These are phyloP conservation scores for Balanococcus diminutus DNA, from an alignment of 2,888 invertebrate genomes.

Conservation along the genomic window DNA sequence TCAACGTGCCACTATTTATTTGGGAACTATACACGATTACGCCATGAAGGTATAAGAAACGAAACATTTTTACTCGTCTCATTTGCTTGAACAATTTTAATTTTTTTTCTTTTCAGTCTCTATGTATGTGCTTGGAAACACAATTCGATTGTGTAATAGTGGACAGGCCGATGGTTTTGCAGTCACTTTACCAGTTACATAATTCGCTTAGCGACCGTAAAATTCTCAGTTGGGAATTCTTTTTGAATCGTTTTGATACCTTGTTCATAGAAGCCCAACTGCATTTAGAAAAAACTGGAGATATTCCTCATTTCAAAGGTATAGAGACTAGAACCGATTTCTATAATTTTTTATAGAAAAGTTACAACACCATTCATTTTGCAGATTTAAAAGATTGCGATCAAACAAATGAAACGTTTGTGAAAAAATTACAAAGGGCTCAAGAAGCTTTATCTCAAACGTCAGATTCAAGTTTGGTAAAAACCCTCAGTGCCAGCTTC, in stretches of 20 bases:
- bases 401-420: slow-evolving; percentile 81
- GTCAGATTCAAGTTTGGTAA: slow-evolving; percentile 68
- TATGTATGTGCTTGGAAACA: slow-evolving; percentile 92
- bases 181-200: slow-evolving; percentile 92
- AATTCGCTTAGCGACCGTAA: slow-evolving; percentile 88
- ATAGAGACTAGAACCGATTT: slow-evolving; percentile 57
- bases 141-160: slow-evolving; percentile 97
- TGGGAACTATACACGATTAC: slow-evolving; percentile 90
- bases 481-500: slow-evolving; percentile 85
- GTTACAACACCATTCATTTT: slow-evolving; percentile 56
- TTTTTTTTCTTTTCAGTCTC: slow-evolving; percentile 66
- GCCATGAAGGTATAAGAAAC: slow-evolving; percentile 73
- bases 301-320: slow-evolving; percentile 83
- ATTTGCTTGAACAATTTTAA: too few species aligned
- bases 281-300: slow-evolving; percentile 77
- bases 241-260: slow-evolving; percentile 93
- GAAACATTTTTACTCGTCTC: too few species aligned
- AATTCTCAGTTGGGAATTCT: slow-evolving; percentile 96
- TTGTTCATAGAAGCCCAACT: slow-evolving; percentile 96
- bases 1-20: slow-evolving; percentile 87
- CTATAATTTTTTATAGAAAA: not conserved
- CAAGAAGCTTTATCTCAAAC: slow-evolving; percentile 81
- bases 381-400: slow-evolving; percentile 88
- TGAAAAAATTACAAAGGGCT: slow-evolving; percentile 85
- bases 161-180: slow-evolving; percentile 95